phyloP scores from a whole-genome alignment of 2,113 vertebrate genomes.

The Gila orcuttii region DNA sequence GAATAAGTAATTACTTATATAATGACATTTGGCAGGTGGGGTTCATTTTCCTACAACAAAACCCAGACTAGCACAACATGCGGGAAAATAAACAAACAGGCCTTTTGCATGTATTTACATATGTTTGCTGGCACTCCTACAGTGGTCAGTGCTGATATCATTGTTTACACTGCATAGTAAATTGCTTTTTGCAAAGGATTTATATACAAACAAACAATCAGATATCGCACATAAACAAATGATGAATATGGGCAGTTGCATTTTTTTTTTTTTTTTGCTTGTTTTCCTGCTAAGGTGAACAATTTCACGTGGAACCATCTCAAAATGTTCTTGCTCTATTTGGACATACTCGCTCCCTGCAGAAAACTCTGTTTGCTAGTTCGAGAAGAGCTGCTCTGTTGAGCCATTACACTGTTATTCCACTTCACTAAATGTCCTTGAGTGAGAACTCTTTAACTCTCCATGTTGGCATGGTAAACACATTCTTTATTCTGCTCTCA shows the following conservation, averaged over 20 bases:
- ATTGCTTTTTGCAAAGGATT: not conserved
- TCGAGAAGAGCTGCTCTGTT: not conserved
- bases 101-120: slow-evolving; percentile 54
- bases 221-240: not conserved
- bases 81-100: slow-evolving; percentile 32
- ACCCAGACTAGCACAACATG: slow-evolving; percentile 29
- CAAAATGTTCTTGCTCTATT: not conserved
- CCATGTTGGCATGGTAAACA: slow-evolving; percentile 42
- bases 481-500: slow-evolving; percentile 44
- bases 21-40: slow-evolving; percentile 6
- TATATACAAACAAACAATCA: not conserved
- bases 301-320: not conserved
- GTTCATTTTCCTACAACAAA: slow-evolving; percentile 53
- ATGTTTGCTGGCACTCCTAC: slow-evolving; percentile 30
- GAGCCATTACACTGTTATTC: slow-evolving; percentile 44
- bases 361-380: slow-evolving; percentile 40
- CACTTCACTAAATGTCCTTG: slow-evolving; percentile 50
- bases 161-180: not conserved
- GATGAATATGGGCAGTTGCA: not conserved
- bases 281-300: not conserved
- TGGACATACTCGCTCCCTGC: not conserved
- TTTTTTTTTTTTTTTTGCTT: not conserved
- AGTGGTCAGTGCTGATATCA: not conserved
- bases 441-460: slow-evolving; percentile 40
- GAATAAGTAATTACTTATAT: slow-evolving; percentile 32